Percentiles rank a stretch among this genome's conserved stretches.
These are phyloP conservation scores for Tethea ocularis DNA, from an alignment of 2,888 invertebrate species.

Conservation along the genomic window DNA sequence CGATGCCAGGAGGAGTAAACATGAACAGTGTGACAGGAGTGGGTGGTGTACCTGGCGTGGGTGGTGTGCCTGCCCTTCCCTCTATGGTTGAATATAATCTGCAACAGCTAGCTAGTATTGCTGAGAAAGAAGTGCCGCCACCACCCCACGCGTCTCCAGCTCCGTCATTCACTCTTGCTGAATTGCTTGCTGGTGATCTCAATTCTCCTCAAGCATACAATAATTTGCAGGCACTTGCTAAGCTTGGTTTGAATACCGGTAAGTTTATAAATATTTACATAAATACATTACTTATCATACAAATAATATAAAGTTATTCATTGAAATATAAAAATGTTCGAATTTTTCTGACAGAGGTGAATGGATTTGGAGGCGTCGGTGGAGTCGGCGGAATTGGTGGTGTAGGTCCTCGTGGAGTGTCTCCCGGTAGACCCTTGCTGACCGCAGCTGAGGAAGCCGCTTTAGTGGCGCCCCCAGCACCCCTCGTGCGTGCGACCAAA, in stretches of 20 bases:
- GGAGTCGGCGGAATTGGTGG: constrained; percentile 77
- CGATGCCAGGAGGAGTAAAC: constrained; percentile 62
- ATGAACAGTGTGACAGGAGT: constrained; percentile 64
- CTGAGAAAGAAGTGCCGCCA: constrained; percentile 86
- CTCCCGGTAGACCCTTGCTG: constrained; percentile 73
- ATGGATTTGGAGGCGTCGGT: constrained; percentile 75
- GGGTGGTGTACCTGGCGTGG: constrained; percentile 52
- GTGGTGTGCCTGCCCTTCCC: constrained; percentile 71
- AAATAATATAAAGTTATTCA: not conserved
- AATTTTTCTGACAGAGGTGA: constrained; percentile 62
- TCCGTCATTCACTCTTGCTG: constrained; percentile 89
- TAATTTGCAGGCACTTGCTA: constrained; percentile 95
- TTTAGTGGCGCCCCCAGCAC: constrained; percentile 76
- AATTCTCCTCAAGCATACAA: constrained; percentile 90
- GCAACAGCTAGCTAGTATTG: constrained; percentile 92
- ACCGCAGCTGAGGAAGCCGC: constrained; percentile 76
- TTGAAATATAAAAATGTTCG: not conserved
- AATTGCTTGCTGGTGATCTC: constrained; percentile 89
- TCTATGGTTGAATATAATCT: constrained; percentile 95
- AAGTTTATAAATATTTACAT: constrained; percentile 43
- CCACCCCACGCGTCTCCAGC: constrained; percentile 82
- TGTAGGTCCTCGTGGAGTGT: constrained; percentile 78
- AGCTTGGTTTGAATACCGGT: constrained; percentile 90
- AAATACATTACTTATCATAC: not conserved
- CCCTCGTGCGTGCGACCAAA: constrained; percentile 86